A percentile compares a stretch with the other conserved stretches of the same genome.
phyloP scores from a whole-genome alignment of 1,140 invertebrate genomes.

The Drosophila obscura region DNA sequence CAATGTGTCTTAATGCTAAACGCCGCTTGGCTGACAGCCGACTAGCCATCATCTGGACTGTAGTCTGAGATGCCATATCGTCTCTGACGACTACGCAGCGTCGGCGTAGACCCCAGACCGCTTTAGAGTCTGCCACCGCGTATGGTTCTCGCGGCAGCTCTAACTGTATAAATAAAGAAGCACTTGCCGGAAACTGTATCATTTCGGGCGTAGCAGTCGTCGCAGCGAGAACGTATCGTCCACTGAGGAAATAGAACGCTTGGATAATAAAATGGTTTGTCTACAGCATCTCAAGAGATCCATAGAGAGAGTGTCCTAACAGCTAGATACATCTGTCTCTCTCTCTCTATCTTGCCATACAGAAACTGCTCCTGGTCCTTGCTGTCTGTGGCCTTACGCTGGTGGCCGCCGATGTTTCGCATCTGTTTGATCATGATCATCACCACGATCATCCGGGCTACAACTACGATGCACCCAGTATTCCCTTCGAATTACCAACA shows the following conservation, averaged over 20 bases:
- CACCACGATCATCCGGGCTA: conserved; percentile 68
- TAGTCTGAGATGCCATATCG: conserved; percentile 32
- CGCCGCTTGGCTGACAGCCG: conserved; percentile 49
- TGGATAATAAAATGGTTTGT: conserved; percentile 56
- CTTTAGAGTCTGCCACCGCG: conserved; percentile 31
- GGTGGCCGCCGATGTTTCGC: conserved; percentile 73
- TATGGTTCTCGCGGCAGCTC: conserved; percentile 51
- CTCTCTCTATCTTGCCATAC: conserved; percentile 14
- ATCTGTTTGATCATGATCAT: conserved; percentile 63
- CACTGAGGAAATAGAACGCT: too few relatives aligned
- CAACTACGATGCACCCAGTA: conserved; percentile 62
- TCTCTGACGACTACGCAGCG: conserved; percentile 23
- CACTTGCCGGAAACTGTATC: conserved; percentile 78
- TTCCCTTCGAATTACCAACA: conserved; percentile 68
- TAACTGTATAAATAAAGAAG: conserved; percentile 80
- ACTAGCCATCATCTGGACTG: conserved; percentile 6
- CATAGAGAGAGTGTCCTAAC: neutral
- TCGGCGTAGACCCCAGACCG: conserved; percentile 36
- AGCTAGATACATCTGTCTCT: neutral
- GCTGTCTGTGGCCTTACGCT: conserved; percentile 56
- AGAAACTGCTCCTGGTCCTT: conserved; percentile 67
- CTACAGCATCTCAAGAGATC: neutral
- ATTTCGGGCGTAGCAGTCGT: conserved; percentile 60
- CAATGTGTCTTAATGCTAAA: conserved; percentile 58
- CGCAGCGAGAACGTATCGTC: conserved; percentile 59